These are phyloP conservation scores for Zingel zingel DNA, from an alignment of 2,113 vertebrate species.

Conservation along the genomic window DNA sequence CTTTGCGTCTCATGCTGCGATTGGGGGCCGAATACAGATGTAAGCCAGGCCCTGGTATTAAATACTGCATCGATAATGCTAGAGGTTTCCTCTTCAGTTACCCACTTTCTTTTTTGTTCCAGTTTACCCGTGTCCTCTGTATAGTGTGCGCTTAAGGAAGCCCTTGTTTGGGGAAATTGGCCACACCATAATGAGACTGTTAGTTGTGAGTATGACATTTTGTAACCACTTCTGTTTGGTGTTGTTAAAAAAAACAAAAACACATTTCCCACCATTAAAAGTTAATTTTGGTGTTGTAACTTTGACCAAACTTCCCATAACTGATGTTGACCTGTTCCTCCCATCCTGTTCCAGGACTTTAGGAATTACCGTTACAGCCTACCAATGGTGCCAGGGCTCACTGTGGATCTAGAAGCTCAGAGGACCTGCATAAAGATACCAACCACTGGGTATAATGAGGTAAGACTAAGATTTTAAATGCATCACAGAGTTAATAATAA, in stretches of 20 bases:
- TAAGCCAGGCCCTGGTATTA: conserved; percentile 68
- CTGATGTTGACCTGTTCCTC: not conserved
- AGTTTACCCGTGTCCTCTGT: conserved; percentile 92
- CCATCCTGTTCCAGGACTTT: conserved; percentile 88
- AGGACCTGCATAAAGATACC: conserved; percentile 98
- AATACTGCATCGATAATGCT: not conserved
- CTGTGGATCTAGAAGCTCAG: conserved; percentile 97
- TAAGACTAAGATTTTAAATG: conserved; percentile 59
- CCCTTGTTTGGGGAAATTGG: conserved; percentile 93
- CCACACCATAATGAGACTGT: conserved; percentile 94
- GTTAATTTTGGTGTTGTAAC: conserved; percentile 3
- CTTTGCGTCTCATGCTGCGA: conserved; percentile 93
- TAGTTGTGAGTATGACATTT: conserved; percentile 88
- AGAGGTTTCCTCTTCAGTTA: not conserved
- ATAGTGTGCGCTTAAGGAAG: conserved; percentile 90
- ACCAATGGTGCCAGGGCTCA: conserved; percentile 93
- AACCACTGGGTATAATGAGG: conserved; percentile 95
- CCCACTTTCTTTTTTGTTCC: conserved; percentile 31
- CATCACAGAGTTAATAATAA: not conserved
- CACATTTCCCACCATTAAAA: not conserved
- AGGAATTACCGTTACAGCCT: conserved; percentile 98
- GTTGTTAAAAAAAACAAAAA: not conserved
- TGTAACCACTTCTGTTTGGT: not conserved
- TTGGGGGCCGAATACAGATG: conserved; percentile 93
- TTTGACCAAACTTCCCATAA: not conserved